These are phyloP conservation scores for Halictus quadricinctus DNA, from an alignment of 2,888 invertebrate species.

Conservation along the genomic window DNA sequence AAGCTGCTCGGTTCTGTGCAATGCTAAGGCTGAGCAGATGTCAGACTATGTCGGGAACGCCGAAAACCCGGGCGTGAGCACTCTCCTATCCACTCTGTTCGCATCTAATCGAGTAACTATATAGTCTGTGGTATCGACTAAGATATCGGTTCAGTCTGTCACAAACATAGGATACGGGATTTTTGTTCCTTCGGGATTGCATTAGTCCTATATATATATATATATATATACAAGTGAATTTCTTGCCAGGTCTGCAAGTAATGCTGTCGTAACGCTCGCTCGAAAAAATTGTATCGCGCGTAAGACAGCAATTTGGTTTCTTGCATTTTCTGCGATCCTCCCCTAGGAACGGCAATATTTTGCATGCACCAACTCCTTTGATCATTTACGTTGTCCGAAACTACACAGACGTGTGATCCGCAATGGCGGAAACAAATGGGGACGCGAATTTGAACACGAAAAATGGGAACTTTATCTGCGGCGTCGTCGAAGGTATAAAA, in stretches of 20 bases:
- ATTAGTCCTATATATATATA: slow-evolving; percentile 5
- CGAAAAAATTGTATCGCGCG: not conserved
- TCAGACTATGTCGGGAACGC: too few species aligned
- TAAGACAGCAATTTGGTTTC: not conserved
- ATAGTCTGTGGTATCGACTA: slow-evolving; percentile 1
- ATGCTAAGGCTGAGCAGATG: too few species aligned
- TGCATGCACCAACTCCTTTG: slow-evolving; percentile 22
- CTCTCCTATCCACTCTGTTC: not conserved
- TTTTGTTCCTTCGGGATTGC: slow-evolving; percentile 30
- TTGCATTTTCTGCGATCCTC: not conserved
- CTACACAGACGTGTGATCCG: slow-evolving; percentile 62
- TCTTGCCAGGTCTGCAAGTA: slow-evolving; percentile 15
- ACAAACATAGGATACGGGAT: slow-evolving; percentile 28
- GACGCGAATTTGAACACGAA: slow-evolving; percentile 86
- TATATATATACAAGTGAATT: not conserved
- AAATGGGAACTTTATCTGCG: slow-evolving; percentile 93
- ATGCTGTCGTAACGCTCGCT: slow-evolving; percentile 38
- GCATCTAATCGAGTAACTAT: not conserved
- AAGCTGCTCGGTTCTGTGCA: too few species aligned
- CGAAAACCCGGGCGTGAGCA: too few species aligned
- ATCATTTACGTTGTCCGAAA: slow-evolving; percentile 54
- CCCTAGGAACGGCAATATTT: slow-evolving; percentile 5
- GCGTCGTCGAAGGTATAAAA: slow-evolving; percentile 93
- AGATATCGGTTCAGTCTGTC: slow-evolving; percentile 35
- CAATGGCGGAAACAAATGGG: slow-evolving; percentile 81